Evolutionary conservation across 2,113 vertebrate genomes (phyloP), one percentile per base, ranked within the genome.

Genomic region (Glaucomys volans): DNA sequence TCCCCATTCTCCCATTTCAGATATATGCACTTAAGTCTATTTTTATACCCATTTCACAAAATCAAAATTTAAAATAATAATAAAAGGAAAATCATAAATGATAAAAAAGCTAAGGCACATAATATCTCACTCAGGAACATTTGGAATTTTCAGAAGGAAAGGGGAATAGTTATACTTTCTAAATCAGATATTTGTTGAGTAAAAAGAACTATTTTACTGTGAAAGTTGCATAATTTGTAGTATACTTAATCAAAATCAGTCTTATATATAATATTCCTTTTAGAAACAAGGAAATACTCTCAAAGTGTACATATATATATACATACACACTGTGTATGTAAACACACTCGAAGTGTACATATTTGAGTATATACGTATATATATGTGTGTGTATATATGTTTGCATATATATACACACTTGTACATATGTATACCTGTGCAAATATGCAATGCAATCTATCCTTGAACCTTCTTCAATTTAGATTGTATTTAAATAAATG

Each of bases 31-130:
- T 8, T n/a, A 84, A 66, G 12, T 30, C 47, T 86, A 47, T 57
- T 79, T 95, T 96, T 81, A 79, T 54, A 92, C 8, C 7, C 10
- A 75, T 74, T 96, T 90, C 47, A 66, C 3, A 95, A 90, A 83
- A 75, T 52, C 18, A 44, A 93, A 83, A 84, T 87, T 91, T 82
- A 14, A 86, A 94, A 95, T 32, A 91, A 22, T 83, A 95, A 64
- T 82, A 77, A 66, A 90, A 75, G 50, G 32, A 77, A 95, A 85
- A 17, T 28, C 22, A 72, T 66, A 64, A 35, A 91, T 8, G 17
- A 84, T 72, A 81, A 87, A 86, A 95, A 88, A 37, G 1, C 12
- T 83, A 67, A 54, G 14, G 37, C 24, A 85, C 2, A 35, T 20
- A 85, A 40, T 28, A 52, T 32, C 14, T 85, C 42, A 17, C 11